A percentile compares a stretch with the other conserved stretches of the same genome.
Conservation (phyloP, 2,113 vertebrate genomes). For the Balaenoptera acutorostrata region DNA sequence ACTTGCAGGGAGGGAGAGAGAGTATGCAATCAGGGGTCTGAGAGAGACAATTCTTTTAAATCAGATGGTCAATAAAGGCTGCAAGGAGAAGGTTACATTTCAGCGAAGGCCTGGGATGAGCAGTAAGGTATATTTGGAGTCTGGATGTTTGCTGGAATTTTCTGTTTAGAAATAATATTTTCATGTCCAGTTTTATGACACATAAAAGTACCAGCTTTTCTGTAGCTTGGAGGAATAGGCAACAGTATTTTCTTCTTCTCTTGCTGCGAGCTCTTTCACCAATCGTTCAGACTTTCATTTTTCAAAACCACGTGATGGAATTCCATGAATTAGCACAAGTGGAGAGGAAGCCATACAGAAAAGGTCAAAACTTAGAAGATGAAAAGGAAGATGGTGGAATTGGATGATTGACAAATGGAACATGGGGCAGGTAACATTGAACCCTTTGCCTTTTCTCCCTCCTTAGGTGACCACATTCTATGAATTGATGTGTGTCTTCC, state of each 20-base stretch:
- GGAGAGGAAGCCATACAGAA: not conserved
- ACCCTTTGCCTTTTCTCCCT: not conserved
- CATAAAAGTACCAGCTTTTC: not conserved
- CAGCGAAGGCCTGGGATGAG: not conserved
- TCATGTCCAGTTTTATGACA: not conserved
- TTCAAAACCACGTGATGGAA: not conserved
- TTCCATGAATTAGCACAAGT: not conserved
- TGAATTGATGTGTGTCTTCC: not conserved
- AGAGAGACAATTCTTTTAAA: not conserved
- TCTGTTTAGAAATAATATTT: constrained; percentile 11
- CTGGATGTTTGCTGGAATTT: not conserved
- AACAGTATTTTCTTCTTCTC: not conserved
- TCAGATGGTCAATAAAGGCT: not conserved
- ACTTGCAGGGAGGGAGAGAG: not conserved
- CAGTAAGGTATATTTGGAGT: not conserved
- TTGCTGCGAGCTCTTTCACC: not conserved
- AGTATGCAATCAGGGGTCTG: not conserved
- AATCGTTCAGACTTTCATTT: not conserved
- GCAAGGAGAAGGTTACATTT: not conserved
- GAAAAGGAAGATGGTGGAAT: not conserved
- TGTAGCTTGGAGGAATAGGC: not conserved
- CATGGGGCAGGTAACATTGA: not conserved
- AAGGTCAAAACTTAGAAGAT: not conserved
- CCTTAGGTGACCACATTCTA: not conserved
- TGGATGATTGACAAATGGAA: not conserved